Percentiles rank a stretch among this genome's conserved stretches.
phyloP scores from a whole-genome alignment of 2,888 invertebrate species.

The Anorthoa munda region DNA sequence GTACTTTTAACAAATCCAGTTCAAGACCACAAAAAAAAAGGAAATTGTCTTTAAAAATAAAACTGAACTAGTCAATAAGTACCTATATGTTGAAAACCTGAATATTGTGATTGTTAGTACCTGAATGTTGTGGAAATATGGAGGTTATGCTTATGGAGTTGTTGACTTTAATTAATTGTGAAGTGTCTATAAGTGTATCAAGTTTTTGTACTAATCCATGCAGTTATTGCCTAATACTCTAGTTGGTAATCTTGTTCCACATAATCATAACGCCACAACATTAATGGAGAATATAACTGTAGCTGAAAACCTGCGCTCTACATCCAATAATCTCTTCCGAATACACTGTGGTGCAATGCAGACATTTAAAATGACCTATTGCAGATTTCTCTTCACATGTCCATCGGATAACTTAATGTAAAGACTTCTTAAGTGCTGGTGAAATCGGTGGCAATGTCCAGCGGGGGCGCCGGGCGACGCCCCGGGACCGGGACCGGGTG shows the following conservation, averaged over 20 bases:
- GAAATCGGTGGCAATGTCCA: slow-evolving; percentile 85
- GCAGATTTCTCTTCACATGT: slow-evolving; percentile 50
- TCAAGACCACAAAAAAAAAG: neutral
- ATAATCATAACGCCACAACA: neutral
- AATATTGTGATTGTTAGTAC: too few relatives aligned
- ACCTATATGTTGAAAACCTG: neutral
- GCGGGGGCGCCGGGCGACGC: slow-evolving; percentile 70
- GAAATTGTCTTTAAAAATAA: neutral
- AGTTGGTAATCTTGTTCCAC: neutral
- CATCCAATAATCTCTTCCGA: slow-evolving; percentile 5
- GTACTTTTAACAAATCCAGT: neutral
- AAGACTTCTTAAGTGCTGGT: slow-evolving; percentile 75
- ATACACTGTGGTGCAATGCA: slow-evolving; percentile 17
- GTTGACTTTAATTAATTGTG: neutral
- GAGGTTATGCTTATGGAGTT: neutral
- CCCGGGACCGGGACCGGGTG: slow-evolving; percentile 69
- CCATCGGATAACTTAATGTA: slow-evolving; percentile 62
- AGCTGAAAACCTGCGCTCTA: neutral
- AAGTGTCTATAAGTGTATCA: too few relatives aligned
- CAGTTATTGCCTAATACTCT: neutral
- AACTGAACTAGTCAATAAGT: neutral
- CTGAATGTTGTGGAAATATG: neutral
- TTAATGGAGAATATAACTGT: neutral
- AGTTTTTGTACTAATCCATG: too few relatives aligned
- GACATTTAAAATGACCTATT: slow-evolving; percentile 30